phyloP scores from a whole-genome alignment of 1,140 invertebrate species.

The Atta cephalotes region DNA sequence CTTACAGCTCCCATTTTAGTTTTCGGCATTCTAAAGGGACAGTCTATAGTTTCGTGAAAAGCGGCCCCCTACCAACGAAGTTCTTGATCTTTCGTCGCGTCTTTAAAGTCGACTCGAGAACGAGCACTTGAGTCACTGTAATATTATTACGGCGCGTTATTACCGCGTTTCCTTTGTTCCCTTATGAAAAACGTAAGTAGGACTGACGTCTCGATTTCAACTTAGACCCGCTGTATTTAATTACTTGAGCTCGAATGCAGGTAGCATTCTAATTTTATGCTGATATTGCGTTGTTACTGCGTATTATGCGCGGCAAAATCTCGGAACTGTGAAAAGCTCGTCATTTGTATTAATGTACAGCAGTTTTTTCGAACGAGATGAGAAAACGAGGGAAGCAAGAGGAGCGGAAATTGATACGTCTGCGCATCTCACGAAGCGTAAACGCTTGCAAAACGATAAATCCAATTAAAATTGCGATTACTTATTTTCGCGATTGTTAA shows the following conservation, averaged over 20 bases:
- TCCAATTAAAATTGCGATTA: constrained; percentile 55
- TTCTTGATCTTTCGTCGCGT: constrained; percentile 23
- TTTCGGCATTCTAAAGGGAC: constrained; percentile 1
- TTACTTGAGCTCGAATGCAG: constrained; percentile 46
- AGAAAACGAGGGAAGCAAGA: not conserved
- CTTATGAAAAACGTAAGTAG: constrained; percentile 55
- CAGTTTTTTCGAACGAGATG: constrained; percentile 21
- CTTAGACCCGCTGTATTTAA: constrained; percentile 46
- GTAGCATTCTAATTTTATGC: constrained; percentile 34
- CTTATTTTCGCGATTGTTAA: constrained; percentile 45
- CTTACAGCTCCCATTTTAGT: not conserved
- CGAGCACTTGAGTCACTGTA: constrained; percentile 34
- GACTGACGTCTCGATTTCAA: constrained; percentile 53
- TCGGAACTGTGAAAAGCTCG: constrained; percentile 45
- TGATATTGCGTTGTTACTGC: constrained; percentile 41
- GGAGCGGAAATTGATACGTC: constrained; percentile 38
- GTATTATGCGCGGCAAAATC: constrained; percentile 43
- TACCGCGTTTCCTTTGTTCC: constrained; percentile 57
- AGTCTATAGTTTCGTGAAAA: constrained; percentile 19
- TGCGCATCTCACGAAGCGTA: not conserved
- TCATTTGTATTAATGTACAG: constrained; percentile 25
- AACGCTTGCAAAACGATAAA: constrained; percentile 44
- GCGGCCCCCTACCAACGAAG: not conserved
- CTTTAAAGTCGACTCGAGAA: constrained; percentile 42
- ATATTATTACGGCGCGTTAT: constrained; percentile 57